Conservation (phyloP, 2,797 vertebrate genomes). For the Gymnothorax reevesii region DNA sequence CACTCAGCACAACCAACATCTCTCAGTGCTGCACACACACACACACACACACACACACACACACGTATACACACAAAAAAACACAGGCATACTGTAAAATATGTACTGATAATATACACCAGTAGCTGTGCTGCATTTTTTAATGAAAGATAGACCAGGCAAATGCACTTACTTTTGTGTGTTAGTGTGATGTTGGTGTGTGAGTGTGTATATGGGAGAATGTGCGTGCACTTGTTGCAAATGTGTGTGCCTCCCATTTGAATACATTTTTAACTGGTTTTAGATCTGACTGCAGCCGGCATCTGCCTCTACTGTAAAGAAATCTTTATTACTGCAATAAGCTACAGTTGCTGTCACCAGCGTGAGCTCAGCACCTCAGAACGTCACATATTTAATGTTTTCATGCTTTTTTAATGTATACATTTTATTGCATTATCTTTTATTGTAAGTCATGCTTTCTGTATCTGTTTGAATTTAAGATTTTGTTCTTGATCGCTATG, state of each 20-base stretch:
- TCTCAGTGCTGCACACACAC: not conserved
- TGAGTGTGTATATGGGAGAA: not conserved
- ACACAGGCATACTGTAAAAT: not conserved
- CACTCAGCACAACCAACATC: not conserved
- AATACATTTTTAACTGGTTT: slow-evolving; percentile 20
- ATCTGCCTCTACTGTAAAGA: not conserved
- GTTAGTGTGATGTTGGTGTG: not conserved
- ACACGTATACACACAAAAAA: not conserved
- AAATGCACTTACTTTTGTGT: not conserved
- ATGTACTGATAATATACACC: not conserved
- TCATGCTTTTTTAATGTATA: not conserved
- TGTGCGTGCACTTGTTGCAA: not conserved
- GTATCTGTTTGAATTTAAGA: not conserved
- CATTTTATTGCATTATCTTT: slow-evolving; percentile 15
- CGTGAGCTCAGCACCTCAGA: not conserved
- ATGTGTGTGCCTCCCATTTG: slow-evolving; percentile 15
- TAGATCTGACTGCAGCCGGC: slow-evolving; percentile 11
- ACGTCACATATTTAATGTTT: not conserved
- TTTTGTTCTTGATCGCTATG: not conserved
- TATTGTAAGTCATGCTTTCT: not conserved
- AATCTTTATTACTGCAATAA: slow-evolving; percentile 9
- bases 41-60: not conserved
- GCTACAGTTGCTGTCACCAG: not conserved
- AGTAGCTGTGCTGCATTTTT: not conserved
- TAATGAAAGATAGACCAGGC: not conserved